Evolutionary conservation across 2,888 invertebrate species (phyloP).

Genomic region (Sinelater perroti): DNA sequence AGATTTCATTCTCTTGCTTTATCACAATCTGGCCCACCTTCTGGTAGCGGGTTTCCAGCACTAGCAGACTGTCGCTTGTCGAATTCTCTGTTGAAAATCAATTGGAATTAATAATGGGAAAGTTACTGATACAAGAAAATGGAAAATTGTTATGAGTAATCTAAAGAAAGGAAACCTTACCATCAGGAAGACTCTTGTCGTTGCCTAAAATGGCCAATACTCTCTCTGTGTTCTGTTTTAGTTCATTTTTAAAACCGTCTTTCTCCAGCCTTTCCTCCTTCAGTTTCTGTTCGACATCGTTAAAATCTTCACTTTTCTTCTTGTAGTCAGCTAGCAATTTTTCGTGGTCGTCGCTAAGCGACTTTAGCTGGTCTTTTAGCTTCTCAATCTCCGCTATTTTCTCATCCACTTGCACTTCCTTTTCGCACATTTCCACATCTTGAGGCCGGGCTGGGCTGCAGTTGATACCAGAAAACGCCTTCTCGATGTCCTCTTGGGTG

Average conservation of each 20-base stretch:
- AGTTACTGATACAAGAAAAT: too few relatives aligned
- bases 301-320: slow-evolving; percentile 60
- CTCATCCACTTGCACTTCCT: slow-evolving; percentile 63
- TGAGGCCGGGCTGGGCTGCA: slow-evolving; percentile 51
- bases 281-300: slow-evolving; percentile 68
- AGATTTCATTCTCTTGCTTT: slow-evolving; percentile 80
- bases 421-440: slow-evolving; percentile 53
- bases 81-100: slow-evolving; percentile 47
- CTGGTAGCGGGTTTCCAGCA: slow-evolving; percentile 78
- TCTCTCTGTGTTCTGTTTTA: slow-evolving; percentile 77
- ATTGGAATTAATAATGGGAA: too few relatives aligned
- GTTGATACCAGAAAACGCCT: slow-evolving; percentile 71
- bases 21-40: slow-evolving; percentile 78
- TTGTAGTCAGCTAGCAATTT: slow-evolving; percentile 56
- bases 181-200: slow-evolving; percentile 62
- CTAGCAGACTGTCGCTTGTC: slow-evolving; percentile 72
- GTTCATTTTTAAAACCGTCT: slow-evolving; percentile 76
- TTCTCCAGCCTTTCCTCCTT: slow-evolving; percentile 77
- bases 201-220: slow-evolving; percentile 70
- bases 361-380: slow-evolving; percentile 66
- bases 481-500: slow-evolving; percentile 75
- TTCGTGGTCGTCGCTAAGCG: slow-evolving; percentile 70
- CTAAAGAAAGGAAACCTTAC: slow-evolving; percentile 59
- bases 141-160: too few relatives aligned
- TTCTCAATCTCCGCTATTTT: slow-evolving; percentile 71